Evolutionary conservation across 2,888 invertebrate species (phyloP), one percentile per base, ranked within the genome.

Genomic region (Drosophila eohydei): DNA sequence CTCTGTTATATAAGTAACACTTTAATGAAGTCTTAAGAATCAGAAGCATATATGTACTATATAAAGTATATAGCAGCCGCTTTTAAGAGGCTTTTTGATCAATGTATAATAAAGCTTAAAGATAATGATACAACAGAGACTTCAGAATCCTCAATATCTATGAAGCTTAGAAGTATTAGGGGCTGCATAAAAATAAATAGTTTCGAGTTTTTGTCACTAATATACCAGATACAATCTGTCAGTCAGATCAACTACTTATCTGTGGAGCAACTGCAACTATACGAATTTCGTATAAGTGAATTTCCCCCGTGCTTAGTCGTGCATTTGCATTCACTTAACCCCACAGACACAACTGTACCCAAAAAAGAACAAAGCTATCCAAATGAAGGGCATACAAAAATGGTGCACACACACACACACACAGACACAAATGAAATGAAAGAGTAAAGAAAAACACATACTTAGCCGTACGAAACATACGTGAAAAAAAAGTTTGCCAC

Each of bases 361-460:
- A 71, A 85, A 88, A 73, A 50, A 73, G 72, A 83, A 84, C 84
- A 84, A 84, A 83, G 88, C 72, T 61, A 69, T 68, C 88, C 56
- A 84, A 84, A 84, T 84, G 89, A 84, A 84, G 84, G 84, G 84
- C 88, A 89, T 68, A 89, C 74, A 64, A 83, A 83, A 83, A 83
- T 78, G 72, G 54, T 60, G 83, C 59, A 62, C 59, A 44, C 55
- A 65, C 59, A 70, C 64, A 40, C 67, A 44, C 50, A 36, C 26
- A 8, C 11, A 3, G 6, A 36, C n/a, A 57, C 9, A 62, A 43
- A 50, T 48, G 48, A 30, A 50, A 16, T 50, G 50, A 50, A 54
- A 21, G 52, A 21, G 54, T 40, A 46, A 34, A 30, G 32, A 41
- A 54, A 40, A 48, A 60, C 74, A 77, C 76, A 77, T 74, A 76